Evolutionary conservation across 2,797 vertebrate genomes (phyloP), one percentile per base, ranked within the genome.

Genomic region (Sebastes nivosus): DNA sequence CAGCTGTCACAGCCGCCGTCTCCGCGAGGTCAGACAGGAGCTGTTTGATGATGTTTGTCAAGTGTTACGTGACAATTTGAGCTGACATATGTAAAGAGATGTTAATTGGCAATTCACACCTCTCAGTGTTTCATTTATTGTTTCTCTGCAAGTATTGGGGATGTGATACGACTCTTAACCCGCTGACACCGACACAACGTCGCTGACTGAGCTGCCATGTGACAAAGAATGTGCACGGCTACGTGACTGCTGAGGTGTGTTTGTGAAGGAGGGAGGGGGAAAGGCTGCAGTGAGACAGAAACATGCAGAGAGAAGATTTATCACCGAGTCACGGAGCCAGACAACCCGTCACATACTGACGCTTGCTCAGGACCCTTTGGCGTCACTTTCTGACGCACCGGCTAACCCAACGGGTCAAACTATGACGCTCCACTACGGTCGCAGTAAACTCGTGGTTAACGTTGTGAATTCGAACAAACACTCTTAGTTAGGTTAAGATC

Each of bases 21-120:
- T 75, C 63, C 58, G 34, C 46, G 0, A 63, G 75, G 81, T 84
- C 79, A 63, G 38, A 42, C 72, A 77, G 69, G 69, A 77, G 74
- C 60, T 59, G 69, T 68, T 63, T 55, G 34, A 18, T 64, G 61
- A 71, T 71, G 65, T 78, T 77, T 52, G 36, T 81, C 72, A 74
- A 46, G 61, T 68, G 65, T 65, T 68, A 76, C n/a, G n/a, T 68
- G 75, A 80, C 84, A 78, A 87, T 89, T 80, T 72, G 36, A 74
- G 55, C 61, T 57, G 77, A 79, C 67, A 74, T 72, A 59, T 69
- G 66, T 58, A 55, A 74, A 70, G 36, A 71, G 68, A 72, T 77
- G 78, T 54, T 86, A 87, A 90, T 83, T 86, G 73, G 42, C 67
- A 54, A 71, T 69, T 75, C 74, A 66, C 69, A 73, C 58, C 82